phyloP scores from a whole-genome alignment of 2,888 invertebrate genomes.

The Luperina nickerlii region DNA sequence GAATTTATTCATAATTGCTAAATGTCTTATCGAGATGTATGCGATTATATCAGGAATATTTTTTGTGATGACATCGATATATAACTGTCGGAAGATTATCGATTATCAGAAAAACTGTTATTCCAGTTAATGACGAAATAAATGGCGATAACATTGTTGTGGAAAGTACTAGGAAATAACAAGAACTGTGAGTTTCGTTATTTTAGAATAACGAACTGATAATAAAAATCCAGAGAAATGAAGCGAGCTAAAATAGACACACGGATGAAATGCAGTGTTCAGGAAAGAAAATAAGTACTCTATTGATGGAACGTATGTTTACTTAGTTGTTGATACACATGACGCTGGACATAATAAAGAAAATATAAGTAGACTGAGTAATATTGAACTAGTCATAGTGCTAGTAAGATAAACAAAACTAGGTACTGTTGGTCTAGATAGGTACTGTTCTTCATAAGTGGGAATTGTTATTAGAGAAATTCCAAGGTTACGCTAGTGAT shows the following conservation, averaged over 20 bases:
- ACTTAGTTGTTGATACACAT: conserved; percentile 16
- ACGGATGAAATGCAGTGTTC: not conserved
- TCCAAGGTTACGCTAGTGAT: not conserved
- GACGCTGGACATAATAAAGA: conserved; percentile 14
- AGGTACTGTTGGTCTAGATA: not conserved
- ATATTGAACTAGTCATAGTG: not conserved
- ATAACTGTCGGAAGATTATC: conserved; percentile 8
- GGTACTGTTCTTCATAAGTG: not conserved
- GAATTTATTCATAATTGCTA: conserved; percentile 30
- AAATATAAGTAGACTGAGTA: conserved; percentile 11
- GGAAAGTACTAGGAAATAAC: not conserved
- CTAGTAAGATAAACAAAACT: not conserved
- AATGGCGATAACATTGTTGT: conserved; percentile 4
- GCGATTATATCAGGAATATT: conserved; percentile 1
- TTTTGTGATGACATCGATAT: not conserved
- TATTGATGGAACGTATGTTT: conserved; percentile 4
- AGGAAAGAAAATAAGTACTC: conserved; percentile 4
- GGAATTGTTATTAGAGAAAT: not conserved
- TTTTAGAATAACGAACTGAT: not conserved
- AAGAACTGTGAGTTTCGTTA: not conserved
- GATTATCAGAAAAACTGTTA: conserved; percentile 10
- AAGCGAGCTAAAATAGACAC: not conserved
- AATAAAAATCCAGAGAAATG: not conserved
- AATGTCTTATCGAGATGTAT: conserved; percentile 22
- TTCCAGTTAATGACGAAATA: conserved; percentile 24